Evolutionary conservation across 2,113 vertebrate species (phyloP), one percentile per base, ranked within the genome.

Genomic region (Andinoacara biseriatus): DNA sequence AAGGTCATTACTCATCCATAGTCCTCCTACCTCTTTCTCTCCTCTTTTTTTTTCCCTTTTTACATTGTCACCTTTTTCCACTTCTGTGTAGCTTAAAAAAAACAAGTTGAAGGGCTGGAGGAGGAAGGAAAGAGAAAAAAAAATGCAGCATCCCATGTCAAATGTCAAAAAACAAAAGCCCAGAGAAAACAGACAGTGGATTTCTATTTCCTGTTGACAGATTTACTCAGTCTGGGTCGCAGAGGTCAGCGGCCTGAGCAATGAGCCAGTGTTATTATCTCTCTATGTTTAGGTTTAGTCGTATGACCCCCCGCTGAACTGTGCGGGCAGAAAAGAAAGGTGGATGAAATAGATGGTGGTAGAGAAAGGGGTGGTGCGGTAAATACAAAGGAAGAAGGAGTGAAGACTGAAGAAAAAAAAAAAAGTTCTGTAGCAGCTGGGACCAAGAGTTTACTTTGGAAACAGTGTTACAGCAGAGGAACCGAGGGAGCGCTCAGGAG

Each of bases 391-490:
- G 57, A 63, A 83, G 77, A 67, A 72, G 77, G 63, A 54, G 56
- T 74, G 58, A 60, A 82, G 78, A 63, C 65, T 29, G 65, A 49
- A 65, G 59, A 75, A 40, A 59, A 58, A 81, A 84, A 81, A 87
- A 90, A 88, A 87, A 91, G 93, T 91, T 87, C 89, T 92, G 91
- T 74, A 95, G 93, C 94, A 94, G 94, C 94, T 91, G 91, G 90
- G 87, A 40, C 49, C 84, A 78, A 14, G 60, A 79, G 58, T 93
- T 93, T 90, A 94, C 94, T 93, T 91, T 95, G 93, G 95, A 95
- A 94, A 95, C 93, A 80, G 82, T 78, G 74, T 94, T 94, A 94
- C 93, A 82, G 86, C 86, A 74, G 76, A 84, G 75, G 72, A 74
- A 75, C 75, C 14, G 14, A 15, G 46, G 5, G 46, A 17, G 43